Conservation (phyloP, 1,140 invertebrate species). For the Solen grandis region DNA sequence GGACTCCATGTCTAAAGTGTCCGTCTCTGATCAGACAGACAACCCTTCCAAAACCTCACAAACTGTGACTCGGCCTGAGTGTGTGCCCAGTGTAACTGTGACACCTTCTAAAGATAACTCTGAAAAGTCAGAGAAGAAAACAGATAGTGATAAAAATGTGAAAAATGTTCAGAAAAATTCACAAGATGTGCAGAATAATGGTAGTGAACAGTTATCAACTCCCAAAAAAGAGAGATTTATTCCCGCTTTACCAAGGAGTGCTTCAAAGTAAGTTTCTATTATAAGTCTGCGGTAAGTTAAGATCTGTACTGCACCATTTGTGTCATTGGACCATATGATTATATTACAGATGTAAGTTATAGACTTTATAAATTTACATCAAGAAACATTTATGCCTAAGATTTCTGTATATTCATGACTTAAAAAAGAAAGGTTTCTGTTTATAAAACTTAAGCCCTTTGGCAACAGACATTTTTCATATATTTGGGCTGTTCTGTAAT, state of each 20-base stretch:
- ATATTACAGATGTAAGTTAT: neutral
- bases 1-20: neutral
- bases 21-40: neutral
- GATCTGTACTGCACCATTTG: neutral
- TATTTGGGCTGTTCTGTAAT: no score
- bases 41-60: conserved; percentile 12
- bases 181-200: conserved; percentile 15
- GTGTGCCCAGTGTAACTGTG: neutral
- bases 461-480: no score
- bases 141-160: neutral
- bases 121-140: neutral
- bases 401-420: neutral
- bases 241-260: conserved; percentile 59
- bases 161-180: conserved; percentile 8
- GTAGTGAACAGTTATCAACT: conserved; percentile 25
- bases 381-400: neutral
- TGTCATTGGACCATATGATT: neutral
- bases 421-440: neutral
- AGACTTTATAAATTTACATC: neutral
- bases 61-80: neutral
- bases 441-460: neutral
- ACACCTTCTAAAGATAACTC: neutral
- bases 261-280: conserved; percentile 63
- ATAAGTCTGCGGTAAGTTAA: neutral
- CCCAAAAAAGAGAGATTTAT: conserved; percentile 58